A percentile compares a stretch with the other conserved stretches of the same genome.
Conservation (phyloP, 2,888 invertebrate species). For the Andrena chrysosceles region DNA sequence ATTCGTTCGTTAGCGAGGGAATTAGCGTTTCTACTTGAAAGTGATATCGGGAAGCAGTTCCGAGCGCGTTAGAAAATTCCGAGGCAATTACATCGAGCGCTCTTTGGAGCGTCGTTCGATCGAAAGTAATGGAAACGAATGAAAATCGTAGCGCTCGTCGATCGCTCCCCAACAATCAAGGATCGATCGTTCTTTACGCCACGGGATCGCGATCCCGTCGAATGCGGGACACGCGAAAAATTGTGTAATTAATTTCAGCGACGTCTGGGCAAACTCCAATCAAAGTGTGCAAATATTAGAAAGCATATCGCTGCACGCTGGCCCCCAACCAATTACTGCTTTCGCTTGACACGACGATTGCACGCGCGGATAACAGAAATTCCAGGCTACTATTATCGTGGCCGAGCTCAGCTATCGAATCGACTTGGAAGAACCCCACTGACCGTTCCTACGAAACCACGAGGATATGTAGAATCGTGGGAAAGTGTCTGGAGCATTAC, state of each 20-base stretch:
- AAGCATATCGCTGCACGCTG: slow-evolving; percentile 68
- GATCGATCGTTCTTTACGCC: slow-evolving; percentile 45
- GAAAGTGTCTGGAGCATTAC: background rate
- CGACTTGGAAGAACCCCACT: background rate
- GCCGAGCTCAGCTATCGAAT: slow-evolving; percentile 19
- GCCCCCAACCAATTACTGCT: slow-evolving; percentile 69
- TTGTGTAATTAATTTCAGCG: slow-evolving; percentile 73
- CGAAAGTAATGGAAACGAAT: background rate
- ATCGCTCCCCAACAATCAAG: background rate
- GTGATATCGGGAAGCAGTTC: background rate
- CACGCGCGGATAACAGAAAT: slow-evolving; percentile 72
- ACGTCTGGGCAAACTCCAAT: slow-evolving; percentile 76
- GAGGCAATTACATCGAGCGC: background rate
- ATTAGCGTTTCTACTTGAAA: background rate
- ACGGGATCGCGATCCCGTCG: slow-evolving; percentile 20
- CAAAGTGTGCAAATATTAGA: slow-evolving; percentile 78
- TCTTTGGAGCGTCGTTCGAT: background rate
- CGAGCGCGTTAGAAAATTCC: background rate
- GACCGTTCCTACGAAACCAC: background rate
- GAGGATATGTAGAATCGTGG: too few relatives aligned
- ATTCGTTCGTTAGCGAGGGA: slow-evolving; percentile 1
- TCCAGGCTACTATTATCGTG: slow-evolving; percentile 54
- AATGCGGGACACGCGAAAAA: slow-evolving; percentile 70
- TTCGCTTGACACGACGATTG: slow-evolving; percentile 64
- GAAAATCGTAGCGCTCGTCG: background rate